Percentiles rank a stretch among this genome's conserved stretches.
Evolutionary conservation across 2,113 vertebrate species (phyloP).

Genomic region (Istiophorus platypterus): DNA sequence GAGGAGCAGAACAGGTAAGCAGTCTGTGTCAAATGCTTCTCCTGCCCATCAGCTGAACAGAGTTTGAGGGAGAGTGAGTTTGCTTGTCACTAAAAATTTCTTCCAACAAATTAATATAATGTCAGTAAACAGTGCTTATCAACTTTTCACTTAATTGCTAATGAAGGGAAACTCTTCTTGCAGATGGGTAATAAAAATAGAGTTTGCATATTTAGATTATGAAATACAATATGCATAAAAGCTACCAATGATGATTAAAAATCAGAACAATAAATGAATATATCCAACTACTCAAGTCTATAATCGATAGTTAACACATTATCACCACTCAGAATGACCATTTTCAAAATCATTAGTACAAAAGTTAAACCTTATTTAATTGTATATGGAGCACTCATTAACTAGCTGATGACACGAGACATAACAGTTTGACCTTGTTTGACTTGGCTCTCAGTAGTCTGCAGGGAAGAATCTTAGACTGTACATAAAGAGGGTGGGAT

Average conservation of each 20-base stretch:
- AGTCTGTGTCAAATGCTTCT: not conserved
- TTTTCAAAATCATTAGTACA: not conserved
- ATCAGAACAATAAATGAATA: not conserved
- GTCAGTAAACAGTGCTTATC: not conserved
- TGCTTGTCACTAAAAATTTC: not conserved
- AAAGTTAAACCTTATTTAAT: not conserved
- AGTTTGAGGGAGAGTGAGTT: not conserved
- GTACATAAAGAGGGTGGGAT: not conserved
- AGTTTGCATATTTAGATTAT: not conserved
- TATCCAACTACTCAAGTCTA: not conserved
- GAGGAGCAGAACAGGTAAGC: constrained; percentile 97
- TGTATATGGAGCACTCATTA: not conserved
- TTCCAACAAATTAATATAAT: not conserved
- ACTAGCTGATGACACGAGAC: not conserved
- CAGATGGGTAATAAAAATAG: not conserved
- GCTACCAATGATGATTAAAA: no score
- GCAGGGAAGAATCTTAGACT: not conserved
- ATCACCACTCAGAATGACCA: not conserved
- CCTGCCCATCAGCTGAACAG: not conserved
- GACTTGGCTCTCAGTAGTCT: not conserved
- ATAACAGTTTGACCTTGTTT: no score
- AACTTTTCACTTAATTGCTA: not conserved
- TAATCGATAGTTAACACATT: not conserved
- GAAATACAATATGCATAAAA: no score
- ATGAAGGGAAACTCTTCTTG: not conserved